Conservation (phyloP, 2,797 vertebrate genomes). For the Adrianichthys oophorus region DNA sequence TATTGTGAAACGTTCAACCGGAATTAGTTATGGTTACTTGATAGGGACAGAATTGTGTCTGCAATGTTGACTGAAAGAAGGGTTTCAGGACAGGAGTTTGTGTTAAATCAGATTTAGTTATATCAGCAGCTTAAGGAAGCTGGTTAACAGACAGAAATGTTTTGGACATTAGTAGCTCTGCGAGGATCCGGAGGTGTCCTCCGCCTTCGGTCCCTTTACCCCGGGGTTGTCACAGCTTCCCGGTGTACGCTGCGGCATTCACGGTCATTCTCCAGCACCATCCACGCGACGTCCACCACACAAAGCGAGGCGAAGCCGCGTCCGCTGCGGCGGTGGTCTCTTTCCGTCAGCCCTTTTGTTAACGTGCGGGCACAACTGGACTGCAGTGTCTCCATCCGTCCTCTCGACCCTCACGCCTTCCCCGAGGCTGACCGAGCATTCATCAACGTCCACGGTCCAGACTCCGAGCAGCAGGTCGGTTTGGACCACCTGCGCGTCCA, state of each 20-base stretch:
- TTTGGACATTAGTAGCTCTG: conserved; percentile 29
- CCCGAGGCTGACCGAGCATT: conserved; percentile 81
- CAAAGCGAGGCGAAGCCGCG: conserved; percentile 9
- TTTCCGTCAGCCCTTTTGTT: conserved; percentile 82
- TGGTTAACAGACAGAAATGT: conserved; percentile 36
- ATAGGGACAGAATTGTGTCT: too few relatives aligned
- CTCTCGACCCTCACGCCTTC: conserved; percentile 82
- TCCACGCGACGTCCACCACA: neutral
- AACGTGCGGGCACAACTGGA: conserved; percentile 77
- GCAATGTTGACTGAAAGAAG: too few relatives aligned
- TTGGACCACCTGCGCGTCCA: conserved; percentile 70
- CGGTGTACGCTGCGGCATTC: conserved; percentile 4
- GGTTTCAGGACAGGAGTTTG: neutral
- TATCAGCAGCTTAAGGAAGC: neutral
- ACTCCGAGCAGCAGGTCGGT: conserved; percentile 36
- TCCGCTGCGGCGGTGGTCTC: conserved; percentile 75
- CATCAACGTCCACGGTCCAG: conserved; percentile 70
- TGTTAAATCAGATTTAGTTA: neutral
- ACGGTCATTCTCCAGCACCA: conserved; percentile 32
- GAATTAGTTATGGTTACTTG: too few relatives aligned
- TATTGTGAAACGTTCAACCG: too few relatives aligned
- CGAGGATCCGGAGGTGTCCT: conserved; percentile 29
- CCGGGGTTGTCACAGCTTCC: neutral
- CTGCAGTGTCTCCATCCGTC: conserved; percentile 81
- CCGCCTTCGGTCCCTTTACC: conserved; percentile 29